phyloP scores from a whole-genome alignment of 2,888 invertebrate species.

The Theristus sp. region DNA sequence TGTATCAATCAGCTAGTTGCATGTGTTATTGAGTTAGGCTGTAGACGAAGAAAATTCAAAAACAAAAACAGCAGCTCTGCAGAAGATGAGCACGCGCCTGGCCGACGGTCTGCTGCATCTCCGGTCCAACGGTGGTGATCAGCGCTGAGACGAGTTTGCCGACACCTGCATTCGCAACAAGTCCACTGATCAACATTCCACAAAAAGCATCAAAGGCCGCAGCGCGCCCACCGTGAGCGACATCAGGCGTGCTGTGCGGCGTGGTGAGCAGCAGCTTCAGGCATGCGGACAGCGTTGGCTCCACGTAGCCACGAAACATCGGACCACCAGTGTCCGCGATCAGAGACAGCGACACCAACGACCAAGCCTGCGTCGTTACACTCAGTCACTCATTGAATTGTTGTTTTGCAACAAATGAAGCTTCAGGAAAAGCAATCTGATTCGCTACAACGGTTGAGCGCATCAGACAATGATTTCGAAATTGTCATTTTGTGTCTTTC shows the following conservation, averaged over 20 bases:
- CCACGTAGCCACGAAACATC: constrained; percentile 92
- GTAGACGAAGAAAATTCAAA: too few species aligned
- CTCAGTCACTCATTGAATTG: too few species aligned
- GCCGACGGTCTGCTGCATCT: constrained; percentile 54
- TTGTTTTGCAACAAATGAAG: too few species aligned
- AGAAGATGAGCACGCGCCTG: too few species aligned
- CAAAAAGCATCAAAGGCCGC: background rate
- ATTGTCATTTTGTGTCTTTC: too few species aligned
- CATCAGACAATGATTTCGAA: too few species aligned
- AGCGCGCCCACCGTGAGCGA: constrained; percentile 13
- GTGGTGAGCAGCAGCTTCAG: constrained; percentile 46
- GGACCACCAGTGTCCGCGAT: constrained; percentile 96
- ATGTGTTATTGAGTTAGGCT: too few species aligned
- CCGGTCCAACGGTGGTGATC: constrained; percentile 93
- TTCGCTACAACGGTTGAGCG: too few species aligned
- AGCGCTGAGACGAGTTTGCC: constrained; percentile 59
- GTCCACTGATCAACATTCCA: background rate
- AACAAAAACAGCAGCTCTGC: too few species aligned
- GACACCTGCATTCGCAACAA: background rate
- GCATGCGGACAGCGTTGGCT: constrained; percentile 73
- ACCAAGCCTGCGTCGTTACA: constrained; percentile 54
- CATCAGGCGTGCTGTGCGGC: constrained; percentile 15
- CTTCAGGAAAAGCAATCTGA: too few species aligned
- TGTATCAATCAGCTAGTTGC: too few species aligned
- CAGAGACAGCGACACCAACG: constrained; percentile 76